Conservation (phyloP, 2,888 invertebrate species). For the Eupithecia exiguata region DNA sequence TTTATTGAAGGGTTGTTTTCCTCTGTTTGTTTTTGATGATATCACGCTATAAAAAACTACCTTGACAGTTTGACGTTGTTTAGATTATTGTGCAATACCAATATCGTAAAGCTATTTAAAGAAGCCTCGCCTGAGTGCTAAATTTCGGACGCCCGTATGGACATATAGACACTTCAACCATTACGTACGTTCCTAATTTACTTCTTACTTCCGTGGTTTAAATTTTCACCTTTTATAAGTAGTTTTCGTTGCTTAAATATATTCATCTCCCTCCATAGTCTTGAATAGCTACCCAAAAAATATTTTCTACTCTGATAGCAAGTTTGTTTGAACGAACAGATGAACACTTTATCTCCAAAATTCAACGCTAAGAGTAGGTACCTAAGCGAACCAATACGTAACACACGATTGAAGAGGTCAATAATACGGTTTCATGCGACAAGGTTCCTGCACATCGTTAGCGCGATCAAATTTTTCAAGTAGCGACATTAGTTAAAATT, state of each 20-base stretch:
- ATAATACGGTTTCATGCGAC: neutral
- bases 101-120: neutral
- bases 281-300: neutral
- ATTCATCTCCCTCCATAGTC: neutral
- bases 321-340: neutral
- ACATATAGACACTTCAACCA: neutral
- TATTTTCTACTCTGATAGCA: too few species aligned
- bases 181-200: neutral
- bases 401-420: neutral
- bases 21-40: constrained; percentile 10
- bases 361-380: neutral
- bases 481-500: too few species aligned
- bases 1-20: constrained; percentile 32
- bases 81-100: neutral
- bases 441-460: too few species aligned
- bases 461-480: too few species aligned
- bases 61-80: neutral
- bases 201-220: neutral
- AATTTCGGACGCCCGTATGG: neutral
- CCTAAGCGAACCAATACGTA: neutral
- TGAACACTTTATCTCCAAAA: neutral
- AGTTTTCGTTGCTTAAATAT: too few species aligned
- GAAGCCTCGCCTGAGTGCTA: neutral
- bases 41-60: constrained; percentile 13
- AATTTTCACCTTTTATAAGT: neutral